Conservation (phyloP, 30 jellyfish, hydroid and myxozoan species). For the Turritopsis rubra region DNA sequence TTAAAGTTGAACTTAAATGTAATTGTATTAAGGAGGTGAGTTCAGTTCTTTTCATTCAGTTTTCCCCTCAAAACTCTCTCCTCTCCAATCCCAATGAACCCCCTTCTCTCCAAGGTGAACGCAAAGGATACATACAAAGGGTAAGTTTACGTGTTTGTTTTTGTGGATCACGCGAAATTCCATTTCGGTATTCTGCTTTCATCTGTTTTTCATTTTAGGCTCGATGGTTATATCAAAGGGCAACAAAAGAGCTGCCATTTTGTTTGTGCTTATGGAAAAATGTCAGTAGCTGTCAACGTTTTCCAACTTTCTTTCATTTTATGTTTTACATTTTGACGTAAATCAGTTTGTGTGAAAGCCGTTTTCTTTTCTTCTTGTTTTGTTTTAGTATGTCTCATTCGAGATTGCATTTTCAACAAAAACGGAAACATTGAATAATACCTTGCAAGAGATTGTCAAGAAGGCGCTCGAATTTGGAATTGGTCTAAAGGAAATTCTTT, state of each 20-base stretch:
- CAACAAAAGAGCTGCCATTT: constrained; percentile 58
- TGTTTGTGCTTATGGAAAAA: constrained; percentile 64
- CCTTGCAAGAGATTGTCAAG: background rate
- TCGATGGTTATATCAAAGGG: constrained; percentile 85
- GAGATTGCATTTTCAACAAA: background rate
- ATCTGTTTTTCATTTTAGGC: constrained; percentile 43
- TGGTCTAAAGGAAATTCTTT: constrained; percentile 2
- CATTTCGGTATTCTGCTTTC: background rate
- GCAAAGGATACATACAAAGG: background rate
- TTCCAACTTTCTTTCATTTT: background rate
- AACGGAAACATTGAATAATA: background rate
- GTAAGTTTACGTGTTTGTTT: background rate
- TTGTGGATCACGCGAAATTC: background rate
- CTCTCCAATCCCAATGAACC: too few species aligned
- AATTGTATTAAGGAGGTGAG: constrained; percentile 73
- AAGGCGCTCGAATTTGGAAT: constrained; percentile 1
- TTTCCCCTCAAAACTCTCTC: background rate
- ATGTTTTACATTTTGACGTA: background rate
- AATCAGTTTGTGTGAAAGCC: background rate
- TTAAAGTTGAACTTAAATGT: constrained; percentile 58
- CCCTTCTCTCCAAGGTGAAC: too few species aligned
- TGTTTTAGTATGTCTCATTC: constrained; percentile 4
- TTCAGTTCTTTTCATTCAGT: background rate
- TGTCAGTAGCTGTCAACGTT: constrained; percentile 44
- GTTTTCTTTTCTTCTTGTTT: background rate